These are phyloP conservation scores for Drosophila pseudoobscura DNA, from an alignment of 1,140 invertebrate genomes.

Conservation along the genomic window DNA sequence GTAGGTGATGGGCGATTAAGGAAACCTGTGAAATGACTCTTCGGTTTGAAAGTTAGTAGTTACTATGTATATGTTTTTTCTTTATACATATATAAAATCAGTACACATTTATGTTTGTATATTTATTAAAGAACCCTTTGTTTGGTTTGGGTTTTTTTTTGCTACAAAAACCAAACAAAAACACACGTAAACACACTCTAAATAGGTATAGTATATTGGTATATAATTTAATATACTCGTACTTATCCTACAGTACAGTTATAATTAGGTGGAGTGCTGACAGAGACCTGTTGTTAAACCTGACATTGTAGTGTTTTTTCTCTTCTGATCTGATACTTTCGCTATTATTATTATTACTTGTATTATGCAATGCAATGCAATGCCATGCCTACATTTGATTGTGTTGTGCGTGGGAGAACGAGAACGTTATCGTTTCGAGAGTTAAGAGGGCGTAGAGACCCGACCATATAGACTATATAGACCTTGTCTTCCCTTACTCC, in stretches of 20 bases:
- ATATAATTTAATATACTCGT: conserved; percentile 46
- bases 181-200: conserved; percentile 41
- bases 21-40: conserved; percentile 47
- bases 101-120: conserved; percentile 73
- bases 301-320: conserved; percentile 2
- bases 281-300: conserved; percentile 28
- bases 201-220: conserved; percentile 36
- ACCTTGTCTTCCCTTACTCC: conserved; percentile 7
- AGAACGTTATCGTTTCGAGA: conserved; percentile 18
- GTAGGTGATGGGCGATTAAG: background rate
- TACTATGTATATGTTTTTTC: conserved; percentile 7
- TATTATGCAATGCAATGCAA: conserved; percentile 15
- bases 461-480: too few species aligned
- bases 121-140: conserved; percentile 44
- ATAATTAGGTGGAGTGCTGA: conserved; percentile 39
- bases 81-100: conserved; percentile 67
- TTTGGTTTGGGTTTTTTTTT: conserved; percentile 30
- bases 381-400: conserved; percentile 52
- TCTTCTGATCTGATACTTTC: conserved; percentile 9
- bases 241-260: conserved; percentile 42
- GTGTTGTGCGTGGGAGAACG: conserved; percentile 54
- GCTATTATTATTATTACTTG: conserved; percentile 14
- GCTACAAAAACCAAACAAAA: conserved; percentile 15
- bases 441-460: conserved; percentile 5
- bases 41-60: conserved; percentile 27